A percentile compares a stretch with the other conserved stretches of the same genome.
These are phyloP conservation scores for Nyctibius bracteatus DNA, from an alignment of 2,113 vertebrate species.

Conservation along the genomic window DNA sequence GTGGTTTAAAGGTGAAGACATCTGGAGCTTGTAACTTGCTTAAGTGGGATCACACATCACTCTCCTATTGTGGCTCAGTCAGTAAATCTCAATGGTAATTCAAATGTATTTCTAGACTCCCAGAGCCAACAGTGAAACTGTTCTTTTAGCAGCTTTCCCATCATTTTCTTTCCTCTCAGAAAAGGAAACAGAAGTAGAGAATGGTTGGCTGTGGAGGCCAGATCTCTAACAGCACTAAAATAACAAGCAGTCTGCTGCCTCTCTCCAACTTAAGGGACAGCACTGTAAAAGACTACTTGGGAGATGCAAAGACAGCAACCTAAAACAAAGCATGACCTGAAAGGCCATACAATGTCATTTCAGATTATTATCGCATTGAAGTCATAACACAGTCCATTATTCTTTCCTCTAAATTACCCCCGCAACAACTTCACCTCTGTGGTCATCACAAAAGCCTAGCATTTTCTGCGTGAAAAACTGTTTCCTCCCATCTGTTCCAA, in stretches of 20 bases:
- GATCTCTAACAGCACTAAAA: not conserved
- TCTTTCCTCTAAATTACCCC: not conserved
- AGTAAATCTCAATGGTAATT: not conserved
- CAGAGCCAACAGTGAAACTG: not conserved
- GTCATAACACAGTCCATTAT: not conserved
- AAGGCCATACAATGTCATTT: not conserved
- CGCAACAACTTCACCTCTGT: not conserved
- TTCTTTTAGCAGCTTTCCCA: not conserved
- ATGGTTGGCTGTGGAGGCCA: not conserved
- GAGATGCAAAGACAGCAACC: not conserved
- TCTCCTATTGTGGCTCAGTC: not conserved
- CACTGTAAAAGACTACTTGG: not conserved
- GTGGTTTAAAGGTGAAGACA: not conserved
- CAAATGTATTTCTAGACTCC: not conserved
- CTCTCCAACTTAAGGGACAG: not conserved
- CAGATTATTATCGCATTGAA: not conserved
- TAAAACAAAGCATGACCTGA: not conserved
- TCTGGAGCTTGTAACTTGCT: not conserved
- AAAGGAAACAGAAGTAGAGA: not conserved
- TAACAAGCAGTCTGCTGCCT: not conserved
- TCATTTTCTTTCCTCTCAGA: not conserved
- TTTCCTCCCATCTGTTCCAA: not conserved
- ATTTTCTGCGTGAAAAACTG: not conserved
- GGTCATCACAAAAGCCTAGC: not conserved
- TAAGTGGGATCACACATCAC: not conserved